Conservation (phyloP, 2,797 vertebrate species). For the Lateolabrax maculatus region DNA sequence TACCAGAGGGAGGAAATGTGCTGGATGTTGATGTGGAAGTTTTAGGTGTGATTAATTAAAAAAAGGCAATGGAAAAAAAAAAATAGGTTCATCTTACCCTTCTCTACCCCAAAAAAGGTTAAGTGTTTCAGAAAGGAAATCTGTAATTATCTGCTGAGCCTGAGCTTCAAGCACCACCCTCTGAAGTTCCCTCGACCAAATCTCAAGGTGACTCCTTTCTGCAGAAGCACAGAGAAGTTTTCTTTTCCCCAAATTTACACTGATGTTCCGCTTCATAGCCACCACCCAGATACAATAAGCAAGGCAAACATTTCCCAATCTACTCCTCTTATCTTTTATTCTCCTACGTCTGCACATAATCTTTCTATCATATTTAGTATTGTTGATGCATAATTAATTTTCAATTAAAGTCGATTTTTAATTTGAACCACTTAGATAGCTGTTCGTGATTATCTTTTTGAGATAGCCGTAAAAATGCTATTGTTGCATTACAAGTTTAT, state of each 20-base stretch:
- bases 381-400: constrained; percentile 84
- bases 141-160: constrained; percentile 74
- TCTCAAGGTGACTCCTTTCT: constrained; percentile 79
- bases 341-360: constrained; percentile 70
- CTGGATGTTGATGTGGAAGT: constrained; percentile 62
- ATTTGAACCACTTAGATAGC: constrained; percentile 72
- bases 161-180: constrained; percentile 69
- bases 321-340: constrained; percentile 68
- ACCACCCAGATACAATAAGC: constrained; percentile 72
- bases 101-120: constrained; percentile 48
- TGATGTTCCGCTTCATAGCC: constrained; percentile 75
- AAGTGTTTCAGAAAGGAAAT: constrained; percentile 71
- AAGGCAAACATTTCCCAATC: constrained; percentile 64
- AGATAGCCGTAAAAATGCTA: constrained; percentile 50
- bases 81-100: constrained; percentile 7
- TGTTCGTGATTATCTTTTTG: constrained; percentile 59
- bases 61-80: constrained; percentile 27
- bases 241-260: constrained; percentile 71
- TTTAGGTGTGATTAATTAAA: constrained; percentile 68
- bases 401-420: constrained; percentile 78
- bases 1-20: constrained; percentile 81
- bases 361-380: constrained; percentile 79
- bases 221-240: constrained; percentile 55
- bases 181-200: constrained; percentile 65
- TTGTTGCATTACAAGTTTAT: constrained; percentile 65